Conservation (phyloP, 2,113 vertebrate species). For the Mola mola region DNA sequence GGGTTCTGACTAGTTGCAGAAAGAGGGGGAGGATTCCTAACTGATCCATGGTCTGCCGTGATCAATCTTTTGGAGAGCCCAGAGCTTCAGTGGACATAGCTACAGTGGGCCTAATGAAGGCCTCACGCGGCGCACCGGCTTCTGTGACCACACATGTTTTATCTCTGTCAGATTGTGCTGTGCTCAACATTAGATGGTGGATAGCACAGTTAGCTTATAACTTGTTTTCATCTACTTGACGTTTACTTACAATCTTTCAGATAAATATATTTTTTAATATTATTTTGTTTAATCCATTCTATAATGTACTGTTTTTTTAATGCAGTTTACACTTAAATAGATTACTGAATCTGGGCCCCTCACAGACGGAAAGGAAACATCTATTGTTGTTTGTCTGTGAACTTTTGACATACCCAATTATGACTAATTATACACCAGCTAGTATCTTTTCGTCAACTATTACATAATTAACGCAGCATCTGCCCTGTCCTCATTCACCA, state of each 20-base stretch:
- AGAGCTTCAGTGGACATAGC: slow-evolving; percentile 61
- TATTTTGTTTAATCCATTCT: neutral
- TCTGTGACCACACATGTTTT: slow-evolving; percentile 63
- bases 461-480: slow-evolving; percentile 39
- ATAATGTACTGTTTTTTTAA: neutral
- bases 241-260: slow-evolving; percentile 3
- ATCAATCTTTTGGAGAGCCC: slow-evolving; percentile 72
- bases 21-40: slow-evolving; percentile 67
- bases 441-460: slow-evolving; percentile 24
- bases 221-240: slow-evolving; percentile 13
- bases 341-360: neutral
- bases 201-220: slow-evolving; percentile 28
- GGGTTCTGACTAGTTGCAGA: slow-evolving; percentile 55
- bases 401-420: slow-evolving; percentile 40
- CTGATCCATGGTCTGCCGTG: slow-evolving; percentile 62
- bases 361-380: neutral
- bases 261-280: neutral
- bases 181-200: slow-evolving; percentile 42
- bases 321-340: neutral
- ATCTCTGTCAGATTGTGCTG: slow-evolving; percentile 49
- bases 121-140: slow-evolving; percentile 48
- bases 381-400: slow-evolving; percentile 26
- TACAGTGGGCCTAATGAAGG: slow-evolving; percentile 66
- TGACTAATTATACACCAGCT: slow-evolving; percentile 30
- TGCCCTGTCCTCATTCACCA: slow-evolving; percentile 12